Percentiles rank a stretch among this genome's conserved stretches.
Evolutionary conservation across 2,113 vertebrate species (phyloP).

Genomic region (Heterochromis multidens): DNA sequence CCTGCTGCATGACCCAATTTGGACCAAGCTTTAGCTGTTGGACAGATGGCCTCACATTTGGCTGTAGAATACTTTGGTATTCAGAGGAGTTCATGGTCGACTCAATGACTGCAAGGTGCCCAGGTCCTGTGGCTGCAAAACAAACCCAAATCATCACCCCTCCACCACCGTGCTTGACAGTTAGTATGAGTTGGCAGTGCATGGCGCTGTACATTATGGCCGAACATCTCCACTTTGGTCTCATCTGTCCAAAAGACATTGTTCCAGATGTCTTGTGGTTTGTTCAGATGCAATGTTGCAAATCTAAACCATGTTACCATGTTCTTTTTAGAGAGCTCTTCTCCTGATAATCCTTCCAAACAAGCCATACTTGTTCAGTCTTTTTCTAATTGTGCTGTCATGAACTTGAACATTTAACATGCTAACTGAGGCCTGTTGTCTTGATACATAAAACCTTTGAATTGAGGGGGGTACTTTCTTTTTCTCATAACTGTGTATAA

Average conservation of each 20-base stretch:
- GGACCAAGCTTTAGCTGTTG: not conserved
- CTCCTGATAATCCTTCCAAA: not conserved
- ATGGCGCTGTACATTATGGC: not conserved
- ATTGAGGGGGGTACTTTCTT: no score
- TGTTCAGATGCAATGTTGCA: not conserved
- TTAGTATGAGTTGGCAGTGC: not conserved
- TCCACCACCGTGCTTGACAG: not conserved
- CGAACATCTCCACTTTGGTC: not conserved
- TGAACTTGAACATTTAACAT: not conserved
- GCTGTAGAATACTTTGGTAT: no score
- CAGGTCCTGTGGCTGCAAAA: not conserved
- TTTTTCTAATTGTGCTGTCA: not conserved
- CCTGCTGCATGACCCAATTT: rapidly evolving
- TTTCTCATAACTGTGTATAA: no score
- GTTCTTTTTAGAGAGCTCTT: not conserved
- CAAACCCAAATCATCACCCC: not conserved
- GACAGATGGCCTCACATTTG: no score
- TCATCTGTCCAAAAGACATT: not conserved
- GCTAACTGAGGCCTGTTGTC: not conserved
- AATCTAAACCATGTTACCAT: not conserved
- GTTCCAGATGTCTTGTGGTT: not conserved
- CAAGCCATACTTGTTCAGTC: not conserved
- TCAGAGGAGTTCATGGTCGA: not conserved
- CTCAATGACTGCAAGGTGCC: not conserved
- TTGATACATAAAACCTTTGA: no score